Percentiles rank a stretch among this genome's conserved stretches.
Evolutionary conservation across 2,113 vertebrate genomes (phyloP).

Genomic region (Seriola dumerili): DNA sequence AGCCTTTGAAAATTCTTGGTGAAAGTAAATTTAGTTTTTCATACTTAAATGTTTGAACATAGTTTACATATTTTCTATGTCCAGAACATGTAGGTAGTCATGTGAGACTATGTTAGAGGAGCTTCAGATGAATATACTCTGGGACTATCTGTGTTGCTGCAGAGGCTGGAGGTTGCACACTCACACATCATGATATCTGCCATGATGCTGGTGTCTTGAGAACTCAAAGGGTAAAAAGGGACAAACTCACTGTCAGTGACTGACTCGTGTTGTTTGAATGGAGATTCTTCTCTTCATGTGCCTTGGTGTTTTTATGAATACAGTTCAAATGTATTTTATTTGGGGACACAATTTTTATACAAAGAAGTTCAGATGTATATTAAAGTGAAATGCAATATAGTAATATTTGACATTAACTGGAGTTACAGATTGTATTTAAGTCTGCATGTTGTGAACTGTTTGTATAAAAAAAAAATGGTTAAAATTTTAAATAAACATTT

Average conservation of each 20-base stretch:
- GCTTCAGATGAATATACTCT: background rate
- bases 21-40: no score
- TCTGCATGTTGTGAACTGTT: background rate
- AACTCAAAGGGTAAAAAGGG: background rate
- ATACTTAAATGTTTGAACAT: no score
- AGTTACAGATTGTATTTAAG: background rate
- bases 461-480: background rate
- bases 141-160: background rate
- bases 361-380: background rate
- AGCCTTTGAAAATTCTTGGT: no score
- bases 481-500: constrained; percentile 43
- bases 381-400: background rate
- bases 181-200: background rate
- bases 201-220: background rate
- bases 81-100: background rate
- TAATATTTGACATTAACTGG: background rate
- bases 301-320: constrained; percentile 6
- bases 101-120: background rate
- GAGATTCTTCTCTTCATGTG: background rate
- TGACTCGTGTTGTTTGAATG: background rate
- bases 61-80: no score
- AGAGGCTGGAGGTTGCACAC: background rate
- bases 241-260: background rate
- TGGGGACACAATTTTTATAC: background rate
- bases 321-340: background rate